These are phyloP conservation scores for Macrobrachium rosenbergii DNA, from an alignment of 1,140 invertebrate genomes.

Conservation along the genomic window DNA sequence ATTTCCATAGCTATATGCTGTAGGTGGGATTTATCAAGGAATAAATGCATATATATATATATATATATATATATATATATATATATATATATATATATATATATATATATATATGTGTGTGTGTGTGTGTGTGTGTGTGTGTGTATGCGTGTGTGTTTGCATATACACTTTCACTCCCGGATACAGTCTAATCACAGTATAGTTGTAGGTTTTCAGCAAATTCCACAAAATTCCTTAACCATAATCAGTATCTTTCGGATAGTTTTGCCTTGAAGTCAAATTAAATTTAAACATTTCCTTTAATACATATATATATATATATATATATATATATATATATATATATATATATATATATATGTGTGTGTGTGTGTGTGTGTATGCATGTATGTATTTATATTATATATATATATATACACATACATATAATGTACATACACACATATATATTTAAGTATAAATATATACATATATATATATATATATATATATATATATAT, in stretches of 20 bases:
- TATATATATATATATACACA: slow-evolving; percentile 19
- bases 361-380: not conserved
- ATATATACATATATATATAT: too few relatives aligned
- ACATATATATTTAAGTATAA: slow-evolving; percentile 33
- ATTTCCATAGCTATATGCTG: too few relatives aligned
- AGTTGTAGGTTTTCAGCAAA: too few relatives aligned
- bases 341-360: slow-evolving; percentile 1
- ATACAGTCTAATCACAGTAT: not conserved
- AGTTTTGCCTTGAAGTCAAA: not conserved
- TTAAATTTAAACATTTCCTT: not conserved
- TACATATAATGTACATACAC: not conserved
- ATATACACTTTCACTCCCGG: not conserved
- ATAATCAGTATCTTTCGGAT: too few relatives aligned
- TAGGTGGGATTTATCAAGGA: too few relatives aligned
- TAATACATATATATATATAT: slow-evolving; percentile 5
- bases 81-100: slow-evolving; percentile 35
- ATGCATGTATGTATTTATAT: slow-evolving; percentile 14
- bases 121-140: not conserved
- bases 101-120: not conserved
- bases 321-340: not conserved
- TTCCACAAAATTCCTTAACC: too few relatives aligned
- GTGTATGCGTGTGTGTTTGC: not conserved
- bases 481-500: slow-evolving; percentile 39
- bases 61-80: slow-evolving; percentile 18
- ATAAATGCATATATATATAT: not conserved